Evolutionary conservation across 2,888 invertebrate genomes (phyloP).

Genomic region (Rhyacophila evoluta): DNA sequence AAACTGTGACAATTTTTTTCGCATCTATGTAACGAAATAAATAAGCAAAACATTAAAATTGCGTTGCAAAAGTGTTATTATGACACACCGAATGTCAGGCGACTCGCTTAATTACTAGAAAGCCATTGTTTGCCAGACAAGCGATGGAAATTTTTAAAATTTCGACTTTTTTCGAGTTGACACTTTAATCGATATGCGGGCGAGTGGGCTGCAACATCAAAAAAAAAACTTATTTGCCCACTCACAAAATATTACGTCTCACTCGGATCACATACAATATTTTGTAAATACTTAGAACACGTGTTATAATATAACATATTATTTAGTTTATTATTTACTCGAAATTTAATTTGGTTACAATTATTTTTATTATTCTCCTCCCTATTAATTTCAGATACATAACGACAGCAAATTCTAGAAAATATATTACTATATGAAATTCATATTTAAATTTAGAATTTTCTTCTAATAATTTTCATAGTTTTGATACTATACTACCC

Average conservation of each 20-base stretch:
- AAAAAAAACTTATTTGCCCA: background rate
- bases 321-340: background rate
- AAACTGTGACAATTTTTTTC: background rate
- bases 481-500: too few species aligned
- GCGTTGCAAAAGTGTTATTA: background rate
- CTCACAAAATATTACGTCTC: too few species aligned
- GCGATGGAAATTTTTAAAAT: background rate
- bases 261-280: too few species aligned
- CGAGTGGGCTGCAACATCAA: background rate
- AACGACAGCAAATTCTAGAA: too few species aligned
- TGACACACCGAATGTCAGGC: background rate
- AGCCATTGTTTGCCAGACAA: background rate
- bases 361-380: too few species aligned
- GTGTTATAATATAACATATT: background rate
- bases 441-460: too few species aligned
- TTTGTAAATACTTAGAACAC: background rate
- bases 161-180: background rate
- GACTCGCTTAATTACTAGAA: conserved; percentile 12
- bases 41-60: background rate
- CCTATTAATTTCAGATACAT: too few species aligned
- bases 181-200: conserved; percentile 16
- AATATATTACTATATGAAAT: too few species aligned
- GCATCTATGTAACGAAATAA: background rate
- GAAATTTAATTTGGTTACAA: too few species aligned
- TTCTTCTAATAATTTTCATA: too few species aligned